Evolutionary conservation across 2,113 vertebrate genomes (phyloP).

Genomic region (Polypterus senegalus): DNA sequence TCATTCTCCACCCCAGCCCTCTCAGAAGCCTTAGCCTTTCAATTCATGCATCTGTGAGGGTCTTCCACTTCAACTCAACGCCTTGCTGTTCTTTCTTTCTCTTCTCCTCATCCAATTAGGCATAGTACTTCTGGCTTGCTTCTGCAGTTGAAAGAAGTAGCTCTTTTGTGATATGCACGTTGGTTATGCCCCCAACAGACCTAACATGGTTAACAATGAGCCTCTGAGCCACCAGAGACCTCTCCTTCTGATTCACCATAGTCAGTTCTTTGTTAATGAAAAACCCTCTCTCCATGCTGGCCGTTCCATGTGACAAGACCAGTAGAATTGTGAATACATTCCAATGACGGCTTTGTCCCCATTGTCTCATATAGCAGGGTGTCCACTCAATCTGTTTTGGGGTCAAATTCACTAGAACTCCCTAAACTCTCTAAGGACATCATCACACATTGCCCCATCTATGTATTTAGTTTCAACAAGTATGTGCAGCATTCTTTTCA

Average conservation of each 20-base stretch:
- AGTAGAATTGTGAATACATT: conserved; percentile 16
- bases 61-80: too few species aligned
- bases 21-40: too few species aligned
- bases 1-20: too few species aligned
- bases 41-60: too few species aligned
- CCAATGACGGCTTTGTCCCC: conserved; percentile 9
- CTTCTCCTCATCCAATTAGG: conserved; percentile 19
- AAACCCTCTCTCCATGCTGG: conserved; percentile 17
- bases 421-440: conserved; percentile 13
- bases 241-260: conserved; percentile 14
- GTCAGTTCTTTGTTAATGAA: conserved; percentile 19
- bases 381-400: too few species aligned
- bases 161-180: conserved; percentile 19
- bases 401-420: conserved; percentile 18
- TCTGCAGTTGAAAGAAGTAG: conserved; percentile 13
- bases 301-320: conserved; percentile 13
- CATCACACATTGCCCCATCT: conserved; percentile 12
- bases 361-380: conserved; percentile 11
- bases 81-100: too few species aligned
- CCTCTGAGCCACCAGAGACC: conserved; percentile 16
- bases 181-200: conserved; percentile 15
- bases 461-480: conserved; percentile 14
- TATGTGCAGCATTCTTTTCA: conserved; percentile 16
- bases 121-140: conserved; percentile 17
- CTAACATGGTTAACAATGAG: conserved; percentile 15